These are phyloP conservation scores for Mesocricetus auratus DNA, from an alignment of 2,113 vertebrate species.

Conservation along the genomic window DNA sequence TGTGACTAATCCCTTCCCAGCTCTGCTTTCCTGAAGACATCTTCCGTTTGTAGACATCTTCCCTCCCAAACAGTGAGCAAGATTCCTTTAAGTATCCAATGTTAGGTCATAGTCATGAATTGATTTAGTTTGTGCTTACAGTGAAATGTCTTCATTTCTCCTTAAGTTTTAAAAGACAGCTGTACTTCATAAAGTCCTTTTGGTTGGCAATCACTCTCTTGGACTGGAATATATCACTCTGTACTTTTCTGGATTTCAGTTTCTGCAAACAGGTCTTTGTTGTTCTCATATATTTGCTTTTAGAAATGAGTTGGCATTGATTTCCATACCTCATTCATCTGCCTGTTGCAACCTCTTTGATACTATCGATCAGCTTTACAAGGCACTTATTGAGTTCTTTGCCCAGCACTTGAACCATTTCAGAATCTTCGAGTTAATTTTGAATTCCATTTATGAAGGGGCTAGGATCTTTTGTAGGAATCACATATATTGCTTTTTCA, in stretches of 20 bases:
- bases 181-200: not conserved
- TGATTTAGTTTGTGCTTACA: not conserved
- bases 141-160: not conserved
- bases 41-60: too few relatives aligned
- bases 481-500: not conserved
- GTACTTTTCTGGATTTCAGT: not conserved
- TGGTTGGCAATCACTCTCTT: not conserved
- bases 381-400: not conserved
- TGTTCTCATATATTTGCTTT: not conserved
- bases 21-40: not conserved
- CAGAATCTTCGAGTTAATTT: not conserved
- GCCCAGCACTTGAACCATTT: not conserved
- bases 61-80: not conserved
- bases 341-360: not conserved
- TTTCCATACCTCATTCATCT: not conserved
- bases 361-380: not conserved
- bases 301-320: not conserved
- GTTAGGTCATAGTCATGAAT: not conserved
- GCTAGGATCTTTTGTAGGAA: not conserved
- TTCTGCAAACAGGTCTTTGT: not conserved
- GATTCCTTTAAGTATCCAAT: not conserved
- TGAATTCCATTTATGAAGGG: not conserved
- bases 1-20: not conserved
- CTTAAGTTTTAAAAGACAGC: not conserved
- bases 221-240: not conserved